A percentile compares a stretch with the other conserved stretches of the same genome.
Conservation (phyloP, 2,888 invertebrate genomes). For the Luperina testacea region DNA sequence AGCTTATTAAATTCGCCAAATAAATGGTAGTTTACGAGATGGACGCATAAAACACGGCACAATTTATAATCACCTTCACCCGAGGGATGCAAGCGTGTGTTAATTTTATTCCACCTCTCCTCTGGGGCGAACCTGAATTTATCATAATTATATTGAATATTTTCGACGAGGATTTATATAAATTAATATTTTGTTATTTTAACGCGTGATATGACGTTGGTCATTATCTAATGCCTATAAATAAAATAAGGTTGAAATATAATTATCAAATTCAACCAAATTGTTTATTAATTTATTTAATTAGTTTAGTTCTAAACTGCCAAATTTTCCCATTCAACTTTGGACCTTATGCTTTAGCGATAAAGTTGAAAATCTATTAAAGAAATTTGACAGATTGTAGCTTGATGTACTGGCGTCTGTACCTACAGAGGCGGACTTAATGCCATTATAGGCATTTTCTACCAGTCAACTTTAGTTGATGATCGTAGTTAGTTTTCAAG, state of each 20-base stretch:
- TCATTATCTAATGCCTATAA: not conserved
- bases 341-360: too few species aligned
- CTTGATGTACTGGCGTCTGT: too few species aligned
- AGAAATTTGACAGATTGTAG: too few species aligned
- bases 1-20: slow-evolving; percentile 55
- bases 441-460: too few species aligned
- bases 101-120: slow-evolving; percentile 51
- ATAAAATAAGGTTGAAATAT: not conserved
- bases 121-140: slow-evolving; percentile 46
- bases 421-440: too few species aligned
- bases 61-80: slow-evolving; percentile 60
- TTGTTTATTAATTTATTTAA: not conserved
- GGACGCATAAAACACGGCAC: slow-evolving; percentile 47
- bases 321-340: too few species aligned
- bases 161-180: slow-evolving; percentile 26
- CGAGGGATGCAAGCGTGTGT: slow-evolving; percentile 54
- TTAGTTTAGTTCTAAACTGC: too few species aligned
- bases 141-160: slow-evolving; percentile 56
- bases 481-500: slow-evolving; percentile 6
- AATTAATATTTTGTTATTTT: slow-evolving; percentile 8
- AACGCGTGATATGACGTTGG: not conserved
- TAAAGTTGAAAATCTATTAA: too few species aligned
- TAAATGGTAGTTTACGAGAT: slow-evolving; percentile 55
- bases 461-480: too few species aligned
- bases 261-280: not conserved